Conservation (phyloP, 2,797 vertebrate genomes). For the Sternotherus odoratus region DNA sequence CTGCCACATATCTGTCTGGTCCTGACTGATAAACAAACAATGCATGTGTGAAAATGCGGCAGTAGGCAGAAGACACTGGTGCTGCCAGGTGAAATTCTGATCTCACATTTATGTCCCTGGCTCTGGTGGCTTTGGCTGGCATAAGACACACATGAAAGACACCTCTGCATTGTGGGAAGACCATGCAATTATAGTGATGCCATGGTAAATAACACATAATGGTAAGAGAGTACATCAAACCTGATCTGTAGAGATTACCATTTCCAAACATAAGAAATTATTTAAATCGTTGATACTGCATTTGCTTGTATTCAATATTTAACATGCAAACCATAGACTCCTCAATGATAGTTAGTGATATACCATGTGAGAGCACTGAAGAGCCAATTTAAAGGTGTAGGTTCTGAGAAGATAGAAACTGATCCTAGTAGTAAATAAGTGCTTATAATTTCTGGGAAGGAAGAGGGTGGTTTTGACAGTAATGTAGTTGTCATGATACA, state of each 20-base stretch:
- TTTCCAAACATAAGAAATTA: neutral
- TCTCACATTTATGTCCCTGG: neutral
- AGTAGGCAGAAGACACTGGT: neutral
- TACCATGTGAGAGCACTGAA: neutral
- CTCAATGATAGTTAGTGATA: neutral
- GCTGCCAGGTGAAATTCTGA: neutral
- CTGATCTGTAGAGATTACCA: neutral
- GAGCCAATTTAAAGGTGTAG: neutral
- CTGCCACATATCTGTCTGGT: neutral
- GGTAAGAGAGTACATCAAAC: neutral
- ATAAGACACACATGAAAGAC: neutral
- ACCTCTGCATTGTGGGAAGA: neutral
- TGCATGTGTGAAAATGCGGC: neutral
- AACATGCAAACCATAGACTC: neutral
- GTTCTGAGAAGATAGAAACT: neutral
- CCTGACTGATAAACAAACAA: neutral
- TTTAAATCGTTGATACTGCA: conserved; percentile 5
- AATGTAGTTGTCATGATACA: neutral
- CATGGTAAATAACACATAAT: neutral
- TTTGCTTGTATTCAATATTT: neutral
- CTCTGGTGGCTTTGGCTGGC: neutral
- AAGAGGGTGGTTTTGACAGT: neutral
- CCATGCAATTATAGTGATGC: neutral
- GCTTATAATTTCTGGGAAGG: neutral
- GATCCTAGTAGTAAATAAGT: conserved; percentile 5